Percentiles rank a stretch among this genome's conserved stretches.
These are phyloP conservation scores for Callimorpha dominula DNA, from an alignment of 2,888 invertebrate genomes.

Conservation along the genomic window DNA sequence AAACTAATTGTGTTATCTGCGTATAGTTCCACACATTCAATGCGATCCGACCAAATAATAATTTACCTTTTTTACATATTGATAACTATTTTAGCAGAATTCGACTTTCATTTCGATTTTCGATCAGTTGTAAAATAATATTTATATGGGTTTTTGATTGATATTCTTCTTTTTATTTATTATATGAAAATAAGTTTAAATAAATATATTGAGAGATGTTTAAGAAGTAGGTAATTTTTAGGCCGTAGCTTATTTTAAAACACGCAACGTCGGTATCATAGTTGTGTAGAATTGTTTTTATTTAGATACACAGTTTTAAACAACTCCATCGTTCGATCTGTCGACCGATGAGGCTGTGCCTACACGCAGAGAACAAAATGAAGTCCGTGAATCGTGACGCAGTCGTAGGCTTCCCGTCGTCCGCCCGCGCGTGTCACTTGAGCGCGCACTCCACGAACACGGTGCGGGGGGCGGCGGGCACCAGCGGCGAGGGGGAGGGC, in stretches of 20 bases:
- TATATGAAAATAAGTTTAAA: neutral
- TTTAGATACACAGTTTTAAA: neutral
- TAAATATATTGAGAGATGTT: neutral
- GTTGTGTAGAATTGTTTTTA: no score
- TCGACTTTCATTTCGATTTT: neutral
- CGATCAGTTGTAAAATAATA: neutral
- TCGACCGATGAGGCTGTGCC: neutral
- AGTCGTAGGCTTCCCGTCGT: neutral
- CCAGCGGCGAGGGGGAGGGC: slow-evolving; percentile 13
- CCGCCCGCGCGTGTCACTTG: slow-evolving; percentile 68
- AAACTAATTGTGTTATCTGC: neutral
- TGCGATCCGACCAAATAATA: neutral
- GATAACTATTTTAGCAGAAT: neutral
- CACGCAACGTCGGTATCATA: neutral
- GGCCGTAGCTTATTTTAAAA: neutral
- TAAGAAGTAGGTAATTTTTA: neutral
- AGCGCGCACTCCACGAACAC: slow-evolving; percentile 83
- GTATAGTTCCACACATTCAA: neutral
- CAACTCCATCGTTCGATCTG: neutral
- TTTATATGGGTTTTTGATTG: neutral
- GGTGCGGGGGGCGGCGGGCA: slow-evolving; percentile 22
- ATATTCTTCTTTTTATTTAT: neutral
- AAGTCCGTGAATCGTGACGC: neutral
- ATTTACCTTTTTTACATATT: neutral
- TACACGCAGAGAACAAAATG: neutral